phyloP scores from a whole-genome alignment of 2,113 vertebrate genomes.

The Balaenoptera acutorostrata region DNA sequence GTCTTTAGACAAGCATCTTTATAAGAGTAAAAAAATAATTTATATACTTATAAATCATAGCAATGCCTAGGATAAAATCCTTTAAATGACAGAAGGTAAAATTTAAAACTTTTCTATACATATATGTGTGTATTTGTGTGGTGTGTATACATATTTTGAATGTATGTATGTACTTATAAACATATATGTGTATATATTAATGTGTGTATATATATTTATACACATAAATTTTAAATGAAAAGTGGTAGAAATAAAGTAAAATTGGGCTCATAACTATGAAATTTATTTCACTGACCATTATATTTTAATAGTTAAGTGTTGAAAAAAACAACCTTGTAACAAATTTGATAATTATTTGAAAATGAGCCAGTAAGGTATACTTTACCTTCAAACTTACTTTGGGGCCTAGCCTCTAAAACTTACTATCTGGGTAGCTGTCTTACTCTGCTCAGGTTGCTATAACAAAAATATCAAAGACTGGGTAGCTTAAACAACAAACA shows the following conservation, averaged over 20 bases:
- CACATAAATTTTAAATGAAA: not conserved
- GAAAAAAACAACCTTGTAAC: not conserved
- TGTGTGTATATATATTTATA: not conserved
- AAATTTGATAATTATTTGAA: not conserved
- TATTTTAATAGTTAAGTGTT: not conserved
- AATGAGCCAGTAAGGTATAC: not conserved
- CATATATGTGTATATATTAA: not conserved
- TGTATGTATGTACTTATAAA: not conserved
- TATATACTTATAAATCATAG: not conserved
- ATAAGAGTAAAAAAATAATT: not conserved
- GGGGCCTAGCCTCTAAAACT: not conserved
- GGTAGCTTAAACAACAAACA: rapidly evolving
- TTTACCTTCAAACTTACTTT: not conserved
- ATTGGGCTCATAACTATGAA: not conserved
- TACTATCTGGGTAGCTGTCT: not conserved
- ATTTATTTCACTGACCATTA: not conserved
- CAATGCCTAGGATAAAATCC: not conserved
- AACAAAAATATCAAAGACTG: not conserved
- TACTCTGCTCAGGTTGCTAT: not conserved
- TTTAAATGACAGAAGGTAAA: not conserved
- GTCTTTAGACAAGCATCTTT: not conserved
- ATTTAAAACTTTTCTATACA: not conserved
- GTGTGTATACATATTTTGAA: not conserved
- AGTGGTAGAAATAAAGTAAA: not conserved
- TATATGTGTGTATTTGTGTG: not conserved